Conservation (phyloP, 1,140 invertebrate genomes). For the Agrypnia vestita region DNA sequence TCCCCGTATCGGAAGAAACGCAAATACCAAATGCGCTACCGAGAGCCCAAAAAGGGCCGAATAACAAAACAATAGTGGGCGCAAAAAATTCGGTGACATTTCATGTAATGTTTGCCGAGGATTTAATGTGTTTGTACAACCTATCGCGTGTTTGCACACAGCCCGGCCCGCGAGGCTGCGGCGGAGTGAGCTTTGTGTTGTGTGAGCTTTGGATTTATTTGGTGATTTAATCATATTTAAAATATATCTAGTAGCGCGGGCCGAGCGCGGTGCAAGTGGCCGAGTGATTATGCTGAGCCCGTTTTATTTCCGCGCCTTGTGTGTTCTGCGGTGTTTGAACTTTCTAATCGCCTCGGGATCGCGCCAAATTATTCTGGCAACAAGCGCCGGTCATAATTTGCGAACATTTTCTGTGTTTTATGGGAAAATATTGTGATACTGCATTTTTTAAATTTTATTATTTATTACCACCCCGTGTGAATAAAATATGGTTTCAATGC, state of each 20-base stretch:
- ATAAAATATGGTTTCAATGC: too few species aligned
- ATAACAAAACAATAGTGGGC: slow-evolving; percentile 46
- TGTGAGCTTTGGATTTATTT: slow-evolving; percentile 44
- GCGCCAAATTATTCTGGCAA: too few species aligned
- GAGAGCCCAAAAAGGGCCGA: slow-evolving; percentile 28
- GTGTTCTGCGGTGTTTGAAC: slow-evolving; percentile 4
- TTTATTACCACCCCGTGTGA: too few species aligned
- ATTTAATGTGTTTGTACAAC: slow-evolving; percentile 50
- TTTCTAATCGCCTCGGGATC: not conserved
- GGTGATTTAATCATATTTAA: slow-evolving; percentile 44
- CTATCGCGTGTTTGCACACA: slow-evolving; percentile 44
- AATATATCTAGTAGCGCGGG: slow-evolving; percentile 34
- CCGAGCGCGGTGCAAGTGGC: slow-evolving; percentile 14
- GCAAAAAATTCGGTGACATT: slow-evolving; percentile 50
- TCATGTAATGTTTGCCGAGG: slow-evolving; percentile 48
- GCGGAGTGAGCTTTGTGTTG: slow-evolving; percentile 36
- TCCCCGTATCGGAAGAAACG: slow-evolving; percentile 25
- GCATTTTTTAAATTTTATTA: too few species aligned
- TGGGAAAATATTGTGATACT: too few species aligned
- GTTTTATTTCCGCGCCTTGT: slow-evolving; percentile 11
- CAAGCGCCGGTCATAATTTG: too few species aligned
- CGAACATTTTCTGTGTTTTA: too few species aligned
- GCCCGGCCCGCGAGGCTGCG: slow-evolving; percentile 21
- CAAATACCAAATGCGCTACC: slow-evolving; percentile 42
- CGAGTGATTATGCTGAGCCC: slow-evolving; percentile 9